Percentiles rank a stretch among this genome's conserved stretches.
These are phyloP conservation scores for Ctenochaetus hawaiiensis DNA, from an alignment of 2,797 vertebrate genomes.

Conservation along the genomic window DNA sequence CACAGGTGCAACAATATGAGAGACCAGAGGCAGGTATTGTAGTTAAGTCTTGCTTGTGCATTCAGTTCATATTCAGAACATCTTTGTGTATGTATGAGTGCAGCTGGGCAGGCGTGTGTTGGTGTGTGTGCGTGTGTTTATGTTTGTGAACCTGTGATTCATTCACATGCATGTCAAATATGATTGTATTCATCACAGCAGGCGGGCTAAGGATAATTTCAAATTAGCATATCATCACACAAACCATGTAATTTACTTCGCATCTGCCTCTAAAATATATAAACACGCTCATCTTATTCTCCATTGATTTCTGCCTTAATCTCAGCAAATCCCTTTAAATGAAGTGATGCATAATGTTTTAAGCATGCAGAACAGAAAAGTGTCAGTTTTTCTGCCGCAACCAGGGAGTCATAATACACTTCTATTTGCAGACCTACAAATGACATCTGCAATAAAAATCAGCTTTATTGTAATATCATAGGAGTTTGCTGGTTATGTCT, in stretches of 20 bases:
- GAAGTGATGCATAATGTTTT: conserved; percentile 38
- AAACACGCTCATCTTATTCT: conserved; percentile 44
- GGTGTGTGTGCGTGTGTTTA: background rate
- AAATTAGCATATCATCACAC: conserved; percentile 45
- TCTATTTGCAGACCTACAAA: background rate
- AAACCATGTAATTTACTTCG: conserved; percentile 53
- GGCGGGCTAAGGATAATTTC: conserved; percentile 32
- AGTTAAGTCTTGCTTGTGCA: background rate
- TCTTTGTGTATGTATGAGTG: conserved; percentile 5
- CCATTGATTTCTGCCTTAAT: conserved; percentile 45
- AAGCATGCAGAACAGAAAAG: background rate
- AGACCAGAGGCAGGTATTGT: conserved; percentile 15
- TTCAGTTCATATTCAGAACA: conserved; percentile 1
- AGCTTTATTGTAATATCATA: background rate
- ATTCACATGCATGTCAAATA: conserved; percentile 22
- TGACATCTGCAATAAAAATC: background rate
- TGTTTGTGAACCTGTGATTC: conserved; percentile 27
- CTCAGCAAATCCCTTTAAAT: conserved; percentile 64
- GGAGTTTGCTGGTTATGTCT: too few relatives aligned
- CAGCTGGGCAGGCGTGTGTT: conserved; percentile 32
- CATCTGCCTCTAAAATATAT: conserved; percentile 55
- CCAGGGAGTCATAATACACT: background rate
- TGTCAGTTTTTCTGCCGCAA: background rate
- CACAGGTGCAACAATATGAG: conserved; percentile 6
- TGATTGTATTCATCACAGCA: conserved; percentile 50